Conservation (phyloP, 1,140 invertebrate species). For the Drosophila rhopaloa region DNA sequence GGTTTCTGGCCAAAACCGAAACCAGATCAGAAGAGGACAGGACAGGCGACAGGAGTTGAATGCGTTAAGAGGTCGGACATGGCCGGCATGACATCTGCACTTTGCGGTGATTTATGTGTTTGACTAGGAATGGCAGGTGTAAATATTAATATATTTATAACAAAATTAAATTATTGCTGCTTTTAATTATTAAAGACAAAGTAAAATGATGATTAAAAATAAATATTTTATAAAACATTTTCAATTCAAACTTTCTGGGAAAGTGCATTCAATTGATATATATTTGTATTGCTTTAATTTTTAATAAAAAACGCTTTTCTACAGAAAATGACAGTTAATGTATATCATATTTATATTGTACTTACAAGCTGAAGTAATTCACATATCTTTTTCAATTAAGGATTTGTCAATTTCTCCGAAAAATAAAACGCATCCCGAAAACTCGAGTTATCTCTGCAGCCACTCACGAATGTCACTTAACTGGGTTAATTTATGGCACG, state of each 20-base stretch:
- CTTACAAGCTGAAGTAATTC: background rate
- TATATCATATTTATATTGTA: too few relatives aligned
- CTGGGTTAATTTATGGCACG: conserved; percentile 24
- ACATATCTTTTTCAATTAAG: too few relatives aligned
- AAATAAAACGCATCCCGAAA: background rate
- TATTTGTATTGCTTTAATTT: too few relatives aligned
- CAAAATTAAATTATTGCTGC: too few relatives aligned
- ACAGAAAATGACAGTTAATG: too few relatives aligned
- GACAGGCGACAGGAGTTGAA: conserved; percentile 11
- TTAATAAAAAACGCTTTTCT: too few relatives aligned
- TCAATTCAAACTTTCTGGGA: too few relatives aligned
- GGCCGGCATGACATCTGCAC: conserved; percentile 23
- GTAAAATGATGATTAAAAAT: too few relatives aligned
- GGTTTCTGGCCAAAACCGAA: conserved; percentile 23
- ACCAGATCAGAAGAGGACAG: conserved; percentile 7
- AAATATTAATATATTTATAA: background rate
- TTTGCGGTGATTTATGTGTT: conserved; percentile 38
- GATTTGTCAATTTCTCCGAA: background rate
- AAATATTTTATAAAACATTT: too few relatives aligned
- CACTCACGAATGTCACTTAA: conserved; percentile 20
- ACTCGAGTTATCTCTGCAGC: background rate
- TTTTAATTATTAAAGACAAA: too few relatives aligned
- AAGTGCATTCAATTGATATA: too few relatives aligned
- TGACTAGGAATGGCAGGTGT: conserved; percentile 8
- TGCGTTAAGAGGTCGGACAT: conserved; percentile 33